Evolutionary conservation across 2,888 invertebrate species (phyloP).

Genomic region (Stegana nigrithorax): DNA sequence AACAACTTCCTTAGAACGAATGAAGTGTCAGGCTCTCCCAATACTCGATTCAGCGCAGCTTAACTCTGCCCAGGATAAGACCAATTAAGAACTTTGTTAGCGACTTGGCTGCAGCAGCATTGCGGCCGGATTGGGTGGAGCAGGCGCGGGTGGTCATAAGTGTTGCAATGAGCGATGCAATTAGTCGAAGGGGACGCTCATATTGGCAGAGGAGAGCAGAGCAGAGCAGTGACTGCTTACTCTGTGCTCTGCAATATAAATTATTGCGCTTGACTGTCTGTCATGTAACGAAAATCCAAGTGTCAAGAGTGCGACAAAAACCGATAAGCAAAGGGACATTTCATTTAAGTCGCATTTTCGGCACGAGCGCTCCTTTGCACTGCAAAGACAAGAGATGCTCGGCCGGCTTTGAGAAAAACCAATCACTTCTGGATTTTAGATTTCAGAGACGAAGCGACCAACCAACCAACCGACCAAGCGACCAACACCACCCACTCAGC

Average conservation of each 20-base stretch:
- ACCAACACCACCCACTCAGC: not conserved
- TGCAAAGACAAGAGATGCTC: conserved; percentile 14
- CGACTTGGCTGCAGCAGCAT: not conserved
- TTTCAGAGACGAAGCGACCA: not conserved
- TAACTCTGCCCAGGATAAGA: too few relatives aligned
- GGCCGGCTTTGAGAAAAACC: not conserved
- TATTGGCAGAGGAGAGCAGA: too few relatives aligned
- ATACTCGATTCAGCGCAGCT: too few relatives aligned
- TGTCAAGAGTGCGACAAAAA: conserved; percentile 31
- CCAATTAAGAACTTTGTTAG: not conserved
- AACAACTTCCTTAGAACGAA: not conserved
- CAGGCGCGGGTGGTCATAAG: not conserved
- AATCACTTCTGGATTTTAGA: not conserved
- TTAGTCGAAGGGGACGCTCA: conserved; percentile 13
- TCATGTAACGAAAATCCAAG: conserved; percentile 40
- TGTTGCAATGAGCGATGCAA: not conserved
- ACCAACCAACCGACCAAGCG: not conserved
- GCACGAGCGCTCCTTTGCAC: too few relatives aligned
- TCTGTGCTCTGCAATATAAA: conserved; percentile 31
- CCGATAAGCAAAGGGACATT: conserved; percentile 17
- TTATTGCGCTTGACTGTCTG: conserved; percentile 35
- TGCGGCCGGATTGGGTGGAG: not conserved
- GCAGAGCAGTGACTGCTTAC: too few relatives aligned
- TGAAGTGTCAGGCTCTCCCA: not conserved
- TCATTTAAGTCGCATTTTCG: too few relatives aligned